Conservation (phyloP, 2,888 invertebrate genomes). For the Hipparchia semele region DNA sequence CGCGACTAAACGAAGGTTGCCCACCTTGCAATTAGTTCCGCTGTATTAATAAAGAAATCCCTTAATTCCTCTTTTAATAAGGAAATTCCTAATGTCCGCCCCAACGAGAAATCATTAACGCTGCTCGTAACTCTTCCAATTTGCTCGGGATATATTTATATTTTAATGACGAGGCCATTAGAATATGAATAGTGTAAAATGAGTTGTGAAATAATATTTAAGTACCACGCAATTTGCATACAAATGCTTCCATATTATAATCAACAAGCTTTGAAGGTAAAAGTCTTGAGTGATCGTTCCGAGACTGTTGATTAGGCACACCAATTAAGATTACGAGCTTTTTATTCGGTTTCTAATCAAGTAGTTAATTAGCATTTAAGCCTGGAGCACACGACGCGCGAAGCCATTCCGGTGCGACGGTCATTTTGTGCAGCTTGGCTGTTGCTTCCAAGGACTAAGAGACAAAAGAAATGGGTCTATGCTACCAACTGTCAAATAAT, state of each 20-base stretch:
- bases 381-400: too few relatives aligned
- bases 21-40: conserved; percentile 65
- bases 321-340: conserved; percentile 77
- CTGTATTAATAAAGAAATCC: conserved; percentile 69
- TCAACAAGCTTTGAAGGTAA: conserved; percentile 28
- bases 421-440: too few relatives aligned
- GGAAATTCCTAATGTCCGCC: conserved; percentile 53
- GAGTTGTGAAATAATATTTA: conserved; percentile 31
- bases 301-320: conserved; percentile 72
- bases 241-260: conserved; percentile 42
- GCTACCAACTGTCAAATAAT: too few relatives aligned
- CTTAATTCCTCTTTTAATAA: conserved; percentile 63
- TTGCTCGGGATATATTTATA: conserved; percentile 35
- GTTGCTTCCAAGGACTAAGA: too few relatives aligned
- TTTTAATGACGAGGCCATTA: conserved; percentile 22
- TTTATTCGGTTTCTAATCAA: conserved; percentile 75
- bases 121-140: conserved; percentile 42
- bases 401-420: too few relatives aligned
- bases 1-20: conserved; percentile 59
- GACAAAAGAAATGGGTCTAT: too few relatives aligned
- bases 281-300: conserved; percentile 43
- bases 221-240: conserved; percentile 30
- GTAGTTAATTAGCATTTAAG: conserved; percentile 75
- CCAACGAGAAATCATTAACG: conserved; percentile 44
- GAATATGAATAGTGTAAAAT: conserved; percentile 31